Percentiles rank a stretch among this genome's conserved stretches.
These are phyloP conservation scores for Trissolcus japonicus DNA, from an alignment of 2,888 invertebrate genomes.

Conservation along the genomic window DNA sequence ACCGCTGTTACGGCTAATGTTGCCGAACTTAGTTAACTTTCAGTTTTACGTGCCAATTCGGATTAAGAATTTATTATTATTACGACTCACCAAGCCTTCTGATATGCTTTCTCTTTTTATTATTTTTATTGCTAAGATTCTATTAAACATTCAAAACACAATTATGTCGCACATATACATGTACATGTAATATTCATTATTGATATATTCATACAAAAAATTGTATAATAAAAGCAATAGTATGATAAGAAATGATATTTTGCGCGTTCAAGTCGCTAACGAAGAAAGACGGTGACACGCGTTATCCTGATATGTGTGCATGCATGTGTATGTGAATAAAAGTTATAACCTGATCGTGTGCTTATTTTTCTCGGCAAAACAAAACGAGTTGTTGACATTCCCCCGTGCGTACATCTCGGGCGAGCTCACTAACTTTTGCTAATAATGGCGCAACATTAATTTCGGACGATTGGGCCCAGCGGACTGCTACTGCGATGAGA, in stretches of 20 bases:
- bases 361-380: slow-evolving; percentile 40
- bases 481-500: slow-evolving; percentile 62
- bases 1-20: slow-evolving; percentile 75
- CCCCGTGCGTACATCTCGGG: slow-evolving; percentile 22
- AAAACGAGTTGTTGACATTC: slow-evolving; percentile 39
- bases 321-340: slow-evolving; percentile 34
- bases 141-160: no score
- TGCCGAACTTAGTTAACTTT: slow-evolving; percentile 74
- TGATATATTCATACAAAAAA: no score
- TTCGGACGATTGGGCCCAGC: slow-evolving; percentile 72
- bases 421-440: slow-evolving; percentile 70
- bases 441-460: slow-evolving; percentile 73
- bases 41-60: slow-evolving; percentile 75
- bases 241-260: slow-evolving; percentile 29
- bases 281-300: slow-evolving; percentile 59
- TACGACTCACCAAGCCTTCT: slow-evolving; percentile 63
- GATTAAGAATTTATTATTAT: slow-evolving; percentile 74
- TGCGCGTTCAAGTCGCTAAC: slow-evolving; percentile 54
- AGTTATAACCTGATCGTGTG: slow-evolving; percentile 57
- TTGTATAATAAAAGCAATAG: not conserved
- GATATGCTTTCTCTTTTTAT: slow-evolving; percentile 6
- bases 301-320: not conserved
- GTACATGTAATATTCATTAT: no score
- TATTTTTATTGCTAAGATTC: no score
- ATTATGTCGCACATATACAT: no score